Conservation (phyloP, 2,113 vertebrate species). For the Anoplopoma fimbria region DNA sequence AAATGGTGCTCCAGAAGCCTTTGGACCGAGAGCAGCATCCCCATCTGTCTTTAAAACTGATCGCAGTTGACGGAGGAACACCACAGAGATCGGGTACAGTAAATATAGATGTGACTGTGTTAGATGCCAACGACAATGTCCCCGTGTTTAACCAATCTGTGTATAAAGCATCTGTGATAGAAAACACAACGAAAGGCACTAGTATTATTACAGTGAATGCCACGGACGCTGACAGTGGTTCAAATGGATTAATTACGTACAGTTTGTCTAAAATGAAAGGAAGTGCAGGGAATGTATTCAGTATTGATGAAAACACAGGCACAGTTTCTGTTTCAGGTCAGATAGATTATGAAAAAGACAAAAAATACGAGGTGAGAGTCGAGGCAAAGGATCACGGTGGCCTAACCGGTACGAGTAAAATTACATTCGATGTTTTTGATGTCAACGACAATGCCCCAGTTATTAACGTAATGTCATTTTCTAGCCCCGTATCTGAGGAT, state of each 20-base stretch:
- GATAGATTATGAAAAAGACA: constrained; percentile 73
- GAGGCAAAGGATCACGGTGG: constrained; percentile 75
- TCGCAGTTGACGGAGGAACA: constrained; percentile 47
- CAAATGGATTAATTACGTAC: constrained; percentile 77
- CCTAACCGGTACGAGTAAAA: constrained; percentile 32
- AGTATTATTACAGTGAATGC: constrained; percentile 63
- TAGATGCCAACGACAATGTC: constrained; percentile 60
- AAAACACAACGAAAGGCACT: background rate
- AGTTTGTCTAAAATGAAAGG: constrained; percentile 53
- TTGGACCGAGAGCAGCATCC: constrained; percentile 76
- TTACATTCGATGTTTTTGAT: constrained; percentile 71
- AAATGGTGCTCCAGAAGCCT: constrained; percentile 73
- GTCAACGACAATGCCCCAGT: constrained; percentile 72
- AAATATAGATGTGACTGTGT: constrained; percentile 59
- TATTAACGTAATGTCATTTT: constrained; percentile 69
- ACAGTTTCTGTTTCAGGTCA: constrained; percentile 50
- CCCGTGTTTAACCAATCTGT: constrained; percentile 63
- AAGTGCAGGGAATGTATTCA: constrained; percentile 33
- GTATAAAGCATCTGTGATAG: constrained; percentile 44
- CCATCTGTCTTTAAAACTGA: constrained; percentile 52
- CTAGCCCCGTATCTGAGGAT: constrained; percentile 53
- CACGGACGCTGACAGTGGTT: constrained; percentile 64
- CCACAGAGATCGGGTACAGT: constrained; percentile 71
- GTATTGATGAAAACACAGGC: constrained; percentile 39
- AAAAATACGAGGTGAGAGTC: constrained; percentile 65